Percentiles rank a stretch among this genome's conserved stretches.
Evolutionary conservation across 2,113 vertebrate genomes (phyloP).

Genomic region (Forbesichthys papilliferus): DNA sequence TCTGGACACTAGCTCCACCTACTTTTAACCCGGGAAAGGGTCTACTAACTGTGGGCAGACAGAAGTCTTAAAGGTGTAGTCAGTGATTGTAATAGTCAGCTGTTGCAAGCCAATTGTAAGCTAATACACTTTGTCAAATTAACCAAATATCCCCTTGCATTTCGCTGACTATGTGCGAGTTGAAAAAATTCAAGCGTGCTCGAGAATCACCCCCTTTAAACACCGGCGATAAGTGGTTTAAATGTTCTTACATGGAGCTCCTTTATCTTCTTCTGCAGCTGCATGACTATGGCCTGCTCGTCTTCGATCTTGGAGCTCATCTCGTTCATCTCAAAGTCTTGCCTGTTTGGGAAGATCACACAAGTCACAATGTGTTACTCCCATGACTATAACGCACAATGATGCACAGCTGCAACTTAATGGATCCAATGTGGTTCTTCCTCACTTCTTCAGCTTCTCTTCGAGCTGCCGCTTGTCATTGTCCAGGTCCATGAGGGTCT

Average conservation of each 20-base stretch:
- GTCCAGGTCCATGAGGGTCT: constrained; percentile 88
- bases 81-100: background rate
- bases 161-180: no score
- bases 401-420: no score
- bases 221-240: background rate
- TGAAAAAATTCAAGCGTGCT: no score
- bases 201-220: no score
- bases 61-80: background rate
- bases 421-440: background rate
- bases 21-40: no score
- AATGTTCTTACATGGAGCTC: constrained; percentile 84
- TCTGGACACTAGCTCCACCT: no score
- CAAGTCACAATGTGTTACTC: background rate
- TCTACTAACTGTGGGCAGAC: no score
- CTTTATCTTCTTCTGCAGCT: constrained; percentile 95
- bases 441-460: constrained; percentile 92
- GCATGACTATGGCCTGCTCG: constrained; percentile 81
- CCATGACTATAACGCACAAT: background rate
- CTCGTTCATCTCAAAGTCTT: constrained; percentile 89
- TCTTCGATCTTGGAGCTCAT: constrained; percentile 86
- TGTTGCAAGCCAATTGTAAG: no score
- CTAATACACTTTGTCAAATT: no score
- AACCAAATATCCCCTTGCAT: no score
- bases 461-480: constrained; percentile 94
- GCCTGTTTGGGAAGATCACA: constrained; percentile 72